Base-by-base conservation (phyloP, 2,888 invertebrate species). In the Aromia moschata region DNA sequence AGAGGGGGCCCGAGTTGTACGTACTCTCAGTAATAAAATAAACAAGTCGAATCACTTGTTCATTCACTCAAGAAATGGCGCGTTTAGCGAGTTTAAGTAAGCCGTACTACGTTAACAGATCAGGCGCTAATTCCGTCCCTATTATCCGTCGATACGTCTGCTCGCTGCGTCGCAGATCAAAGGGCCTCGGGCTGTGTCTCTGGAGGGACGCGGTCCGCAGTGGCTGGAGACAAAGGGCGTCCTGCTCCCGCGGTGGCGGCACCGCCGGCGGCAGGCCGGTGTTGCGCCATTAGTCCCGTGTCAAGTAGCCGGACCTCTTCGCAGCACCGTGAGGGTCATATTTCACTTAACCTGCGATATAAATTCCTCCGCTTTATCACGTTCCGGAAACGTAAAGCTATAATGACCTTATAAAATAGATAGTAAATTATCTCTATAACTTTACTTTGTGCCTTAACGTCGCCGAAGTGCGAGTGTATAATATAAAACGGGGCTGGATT, bases 321-420 rank as follows among this genome's bases (percentile, higher is more conserved):
- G 54, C 56, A 68, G 65, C 68, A 71, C 69, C 60, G 65, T 68
- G 59, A 54, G 62, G 70, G 69, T 74, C 74, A 74, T 75, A 70
- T 74, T 76, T 76, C 76, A 75, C 74, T 74, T 74, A 74, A 73
- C 74, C 74, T 66, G 70, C 75, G 73, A 78, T 77, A n/a, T n/a
- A 77, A 78, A 78, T 77, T 76, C 71, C 69, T 58, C 54, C 64
- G 69, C 74, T 74, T 77, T 75, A 77, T 77, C 75, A 71, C 73
- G 65, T 65, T 60, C 46, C 51, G 63, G 64, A 65, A 74, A 69
- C 70, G 71, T 68, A 71, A 65, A 68, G 60, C 69, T 66, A 69
- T 75, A 76, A 77, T 73, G 73, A 74, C 72, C 74, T 76, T 73
- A 74, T 77, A 75, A 77, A 76, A 76, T 67, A 73, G 72, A 74